Evolutionary conservation across 2,113 vertebrate genomes (phyloP).

Genomic region (Rana temporaria): DNA sequence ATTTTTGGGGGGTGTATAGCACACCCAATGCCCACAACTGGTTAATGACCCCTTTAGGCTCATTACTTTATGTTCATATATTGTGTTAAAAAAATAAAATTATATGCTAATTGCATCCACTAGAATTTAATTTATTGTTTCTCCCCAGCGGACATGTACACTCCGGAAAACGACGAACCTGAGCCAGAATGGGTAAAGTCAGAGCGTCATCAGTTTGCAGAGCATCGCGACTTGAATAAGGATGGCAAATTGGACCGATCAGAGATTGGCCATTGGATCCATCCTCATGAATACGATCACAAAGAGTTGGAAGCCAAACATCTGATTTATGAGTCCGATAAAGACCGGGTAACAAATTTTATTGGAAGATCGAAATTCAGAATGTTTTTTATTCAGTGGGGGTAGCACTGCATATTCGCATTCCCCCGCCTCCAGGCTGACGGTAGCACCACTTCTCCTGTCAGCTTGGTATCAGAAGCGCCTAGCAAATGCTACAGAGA

Average conservation of each 20-base stretch:
- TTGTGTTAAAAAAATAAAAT: too few relatives aligned
- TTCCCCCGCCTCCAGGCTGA: too few relatives aligned
- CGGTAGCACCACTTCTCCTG: too few relatives aligned
- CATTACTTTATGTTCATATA: too few relatives aligned
- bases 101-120: too few relatives aligned
- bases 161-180: conserved; percentile 68
- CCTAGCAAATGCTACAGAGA: too few relatives aligned
- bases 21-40: too few relatives aligned
- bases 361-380: background rate
- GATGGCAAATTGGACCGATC: conserved; percentile 80
- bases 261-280: conserved; percentile 84
- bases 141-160: conserved; percentile 83
- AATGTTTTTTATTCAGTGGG: too few relatives aligned
- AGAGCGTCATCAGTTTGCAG: conserved; percentile 83
- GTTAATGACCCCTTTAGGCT: too few relatives aligned
- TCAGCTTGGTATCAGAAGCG: too few relatives aligned
- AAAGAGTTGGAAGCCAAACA: conserved; percentile 87
- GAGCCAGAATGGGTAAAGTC: conserved; percentile 88
- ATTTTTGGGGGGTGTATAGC: too few relatives aligned
- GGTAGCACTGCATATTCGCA: too few relatives aligned
- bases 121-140: background rate
- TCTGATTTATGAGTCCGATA: conserved; percentile 84
- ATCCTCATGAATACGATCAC: conserved; percentile 85
- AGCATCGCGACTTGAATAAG: conserved; percentile 85
- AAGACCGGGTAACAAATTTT: conserved; percentile 75